A percentile compares a stretch with the other conserved stretches of the same genome.
Conservation (phyloP, 92 coral and sea anemone genomes). For the Epizoanthus fatuus region DNA sequence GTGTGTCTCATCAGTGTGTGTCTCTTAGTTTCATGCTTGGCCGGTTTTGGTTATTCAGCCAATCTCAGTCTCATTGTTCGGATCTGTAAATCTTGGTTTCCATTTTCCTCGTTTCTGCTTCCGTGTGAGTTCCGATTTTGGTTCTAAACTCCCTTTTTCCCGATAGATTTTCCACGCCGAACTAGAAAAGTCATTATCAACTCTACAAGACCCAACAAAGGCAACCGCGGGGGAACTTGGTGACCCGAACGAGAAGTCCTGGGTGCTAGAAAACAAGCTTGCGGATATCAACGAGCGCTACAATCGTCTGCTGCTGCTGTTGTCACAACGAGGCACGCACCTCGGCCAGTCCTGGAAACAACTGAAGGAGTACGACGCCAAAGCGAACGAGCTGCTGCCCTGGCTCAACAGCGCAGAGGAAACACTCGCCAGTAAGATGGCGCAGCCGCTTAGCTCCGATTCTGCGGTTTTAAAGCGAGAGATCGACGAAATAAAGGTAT, state of each 20-base stretch:
- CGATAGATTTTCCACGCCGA: conserved; percentile 95
- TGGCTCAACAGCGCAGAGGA: conserved; percentile 95
- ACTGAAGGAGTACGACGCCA: conserved; percentile 93
- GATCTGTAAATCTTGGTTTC: too few species aligned
- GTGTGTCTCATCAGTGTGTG: neutral
- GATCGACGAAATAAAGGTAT: conserved; percentile 90
- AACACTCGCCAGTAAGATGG: conserved; percentile 86
- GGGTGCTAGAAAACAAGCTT: conserved; percentile 99
- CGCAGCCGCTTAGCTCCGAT: conserved; percentile 85
- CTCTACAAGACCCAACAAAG: conserved; percentile 79
- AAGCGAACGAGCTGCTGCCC: conserved; percentile 91
- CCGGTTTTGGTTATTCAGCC: too few species aligned
- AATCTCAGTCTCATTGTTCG: too few species aligned
- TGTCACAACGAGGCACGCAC: conserved; percentile 92
- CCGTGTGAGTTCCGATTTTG: neutral
- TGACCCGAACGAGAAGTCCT: conserved; percentile 97
- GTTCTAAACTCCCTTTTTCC: neutral
- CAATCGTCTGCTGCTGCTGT: conserved; percentile 86
- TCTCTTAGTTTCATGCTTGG: too few species aligned
- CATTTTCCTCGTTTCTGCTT: neutral
- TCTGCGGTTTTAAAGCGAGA: conserved; percentile 71
- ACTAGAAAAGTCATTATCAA: conserved; percentile 92
- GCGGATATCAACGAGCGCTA: conserved; percentile 99
- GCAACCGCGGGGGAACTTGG: conserved; percentile 66
- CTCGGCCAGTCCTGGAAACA: conserved; percentile 97